Base-by-base conservation (phyloP, 2,113 vertebrate species). In the Notiomystis cincta region DNA sequence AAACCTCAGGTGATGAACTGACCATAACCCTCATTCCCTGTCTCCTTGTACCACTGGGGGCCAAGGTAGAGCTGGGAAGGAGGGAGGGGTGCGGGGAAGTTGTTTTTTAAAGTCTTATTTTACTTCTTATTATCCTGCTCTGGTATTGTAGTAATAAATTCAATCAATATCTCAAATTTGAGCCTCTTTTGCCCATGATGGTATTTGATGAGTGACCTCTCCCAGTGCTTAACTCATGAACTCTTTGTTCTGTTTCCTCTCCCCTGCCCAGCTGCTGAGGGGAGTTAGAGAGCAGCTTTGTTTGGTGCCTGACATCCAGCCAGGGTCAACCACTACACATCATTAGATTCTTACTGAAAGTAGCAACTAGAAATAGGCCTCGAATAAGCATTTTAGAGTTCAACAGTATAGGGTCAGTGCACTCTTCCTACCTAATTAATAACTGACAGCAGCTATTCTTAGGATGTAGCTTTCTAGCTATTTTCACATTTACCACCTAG, bases 101-200 rank as follows among this genome's bases (percentile, higher is more conserved):
- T 67, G 53, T 75, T 37, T 62, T 75, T 37, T 8, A 27, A 51
- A 8, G 13, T 82, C 20, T 31, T 50, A 14, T 50, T 76, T 66
- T 73, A 8, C 5, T 58, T 37, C 10, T 53, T 31, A 25, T 17
- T 48, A 35, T 50, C 4, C 17, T 37, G 16, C 7, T 69, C 22
- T 60, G 45, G 15, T 15, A 33, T 3, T 44, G 4, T 8, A 51
- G 33, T 28, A 38, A 77, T 33, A 51, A 67, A 77, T 44, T 44
- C 31, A 37, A 7, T 33, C 27, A 44, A 7, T 33, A 44, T 60
- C 9, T 77, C 62, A 51, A 51, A 76, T 44, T 9, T 11, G 1
- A 67, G 14, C 27, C 18, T 60, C 14, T 77, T 33, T 67, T 33
- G 2, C 9, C 5, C 0, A 0, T 1, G 5, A 44, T 33, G 22